Conservation (phyloP, 2,888 invertebrate species). For the Noctua janthina region DNA sequence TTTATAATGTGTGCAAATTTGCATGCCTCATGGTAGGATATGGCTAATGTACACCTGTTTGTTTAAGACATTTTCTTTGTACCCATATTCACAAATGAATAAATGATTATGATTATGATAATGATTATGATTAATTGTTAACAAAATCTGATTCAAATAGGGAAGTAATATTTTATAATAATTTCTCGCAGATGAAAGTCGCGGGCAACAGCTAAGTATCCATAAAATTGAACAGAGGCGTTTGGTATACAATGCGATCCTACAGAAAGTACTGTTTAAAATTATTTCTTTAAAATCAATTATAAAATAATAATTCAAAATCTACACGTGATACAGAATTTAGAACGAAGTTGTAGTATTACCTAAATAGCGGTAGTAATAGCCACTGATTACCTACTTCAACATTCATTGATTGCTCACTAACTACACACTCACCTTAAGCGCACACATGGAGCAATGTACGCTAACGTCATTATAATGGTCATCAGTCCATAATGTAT, state of each 20-base stretch:
- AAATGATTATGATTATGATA: no score
- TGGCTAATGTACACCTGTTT: no score
- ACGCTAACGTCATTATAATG: slow-evolving; percentile 53
- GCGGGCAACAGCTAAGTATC: no score
- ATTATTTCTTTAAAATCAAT: background rate
- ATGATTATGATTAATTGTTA: no score
- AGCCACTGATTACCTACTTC: slow-evolving; percentile 15
- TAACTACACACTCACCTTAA: slow-evolving; percentile 33
- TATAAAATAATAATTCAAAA: background rate
- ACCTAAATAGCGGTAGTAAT: background rate
- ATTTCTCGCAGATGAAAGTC: no score
- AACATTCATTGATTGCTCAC: slow-evolving; percentile 48
- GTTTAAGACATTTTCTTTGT: no score
- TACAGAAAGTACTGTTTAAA: background rate
- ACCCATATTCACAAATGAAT: no score
- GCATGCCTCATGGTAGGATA: no score
- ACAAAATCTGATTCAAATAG: no score
- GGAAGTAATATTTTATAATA: no score
- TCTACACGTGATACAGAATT: background rate
- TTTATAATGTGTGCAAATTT: no score
- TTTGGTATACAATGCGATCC: background rate
- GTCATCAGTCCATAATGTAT: slow-evolving; percentile 47
- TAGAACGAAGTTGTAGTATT: background rate
- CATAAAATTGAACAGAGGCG: background rate
- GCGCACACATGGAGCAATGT: slow-evolving; percentile 33